Evolutionary conservation across 2,888 invertebrate genomes (phyloP), one percentile per base, ranked within the genome.

Genomic region (Epirrhoe alternata): DNA sequence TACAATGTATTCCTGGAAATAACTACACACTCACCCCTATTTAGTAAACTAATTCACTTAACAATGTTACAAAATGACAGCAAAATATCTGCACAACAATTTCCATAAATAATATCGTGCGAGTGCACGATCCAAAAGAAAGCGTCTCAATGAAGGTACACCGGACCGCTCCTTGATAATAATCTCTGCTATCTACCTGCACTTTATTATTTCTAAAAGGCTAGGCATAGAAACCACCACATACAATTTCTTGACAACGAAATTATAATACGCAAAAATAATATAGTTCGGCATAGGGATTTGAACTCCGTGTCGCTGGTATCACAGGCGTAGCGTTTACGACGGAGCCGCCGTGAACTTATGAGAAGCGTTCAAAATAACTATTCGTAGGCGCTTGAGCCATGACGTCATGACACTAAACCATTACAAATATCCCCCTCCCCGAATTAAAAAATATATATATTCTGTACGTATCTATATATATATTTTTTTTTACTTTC

Each of bases 401-500:
- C 3, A 45, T 45, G 45, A 45, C 45, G 45, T 45, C 45, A 45
- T 14, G n/a, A 12, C 4, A n/a, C 14, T 5, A 5, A 14, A 45
- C 14, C 45, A 45, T 45, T 14, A 45, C 45, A 45, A 45, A 45
- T 14, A 45, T 45, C 45, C 45, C 45, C 12, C 45, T 45, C 45
- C 45, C 45, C 14, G 6, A 14, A 12, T 5, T 14, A 45, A 45
- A 45, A 45, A 45, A 45, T n/a, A 42, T 42, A 42, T 45, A 14
- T 45, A 24, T n/a, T n/a, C n/a, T n/a, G n/a, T n/a, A n/a, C n/a
- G n/a, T n/a, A n/a, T n/a, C n/a, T n/a, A n/a, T n/a, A 24, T 24
- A 12, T 14, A 45, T 45, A n/a, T 45, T 45, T 45, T 45, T 45
- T 45, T 45, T 45, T n/a, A n/a, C n/a, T n/a, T n/a, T n/a, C n/a